phyloP scores from a whole-genome alignment of 2,888 invertebrate genomes.

The Xanthostigma xanthostigma region DNA sequence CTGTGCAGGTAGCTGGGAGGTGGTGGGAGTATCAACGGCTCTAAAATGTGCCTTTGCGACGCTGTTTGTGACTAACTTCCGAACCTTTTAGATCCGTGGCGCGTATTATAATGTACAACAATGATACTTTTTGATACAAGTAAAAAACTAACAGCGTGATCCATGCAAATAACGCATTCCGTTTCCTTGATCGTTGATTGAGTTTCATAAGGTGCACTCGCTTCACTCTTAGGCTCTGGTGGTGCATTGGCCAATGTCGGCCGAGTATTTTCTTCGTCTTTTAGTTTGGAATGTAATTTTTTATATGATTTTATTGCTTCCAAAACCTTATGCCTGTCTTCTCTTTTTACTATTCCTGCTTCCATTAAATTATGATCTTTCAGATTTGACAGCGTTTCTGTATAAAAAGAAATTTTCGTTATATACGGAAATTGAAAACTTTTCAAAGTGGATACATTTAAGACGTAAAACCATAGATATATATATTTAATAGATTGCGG shows the following conservation, averaged over 20 bases:
- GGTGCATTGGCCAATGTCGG: constrained; percentile 20
- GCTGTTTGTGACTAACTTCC: too few species aligned
- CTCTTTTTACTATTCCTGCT: constrained; percentile 37
- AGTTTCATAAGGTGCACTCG: constrained; percentile 8
- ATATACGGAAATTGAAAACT: too few species aligned
- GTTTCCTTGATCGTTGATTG: constrained; percentile 26
- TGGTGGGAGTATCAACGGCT: too few species aligned
- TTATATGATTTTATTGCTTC: constrained; percentile 47
- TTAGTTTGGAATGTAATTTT: constrained; percentile 14
- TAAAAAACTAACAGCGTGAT: constrained; percentile 41
- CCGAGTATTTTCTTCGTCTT: neutral
- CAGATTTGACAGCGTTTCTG: constrained; percentile 31
- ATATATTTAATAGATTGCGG: too few species aligned
- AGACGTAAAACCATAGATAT: too few species aligned
- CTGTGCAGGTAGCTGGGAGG: too few species aligned
- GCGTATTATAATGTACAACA: too few species aligned
- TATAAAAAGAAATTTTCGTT: constrained; percentile 7
- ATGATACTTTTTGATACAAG: neutral
- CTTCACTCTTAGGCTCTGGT: constrained; percentile 16
- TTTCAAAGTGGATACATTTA: neutral
- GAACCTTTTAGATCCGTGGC: too few species aligned
- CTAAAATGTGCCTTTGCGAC: too few species aligned
- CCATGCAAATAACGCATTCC: constrained; percentile 79
- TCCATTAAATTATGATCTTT: constrained; percentile 38
- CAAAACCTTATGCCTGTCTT: constrained; percentile 45